A percentile compares a stretch with the other conserved stretches of the same genome.
These are phyloP conservation scores for Clavelina lepadiformis DNA, from an alignment of 23 tunicate species.

Conservation along the genomic window DNA sequence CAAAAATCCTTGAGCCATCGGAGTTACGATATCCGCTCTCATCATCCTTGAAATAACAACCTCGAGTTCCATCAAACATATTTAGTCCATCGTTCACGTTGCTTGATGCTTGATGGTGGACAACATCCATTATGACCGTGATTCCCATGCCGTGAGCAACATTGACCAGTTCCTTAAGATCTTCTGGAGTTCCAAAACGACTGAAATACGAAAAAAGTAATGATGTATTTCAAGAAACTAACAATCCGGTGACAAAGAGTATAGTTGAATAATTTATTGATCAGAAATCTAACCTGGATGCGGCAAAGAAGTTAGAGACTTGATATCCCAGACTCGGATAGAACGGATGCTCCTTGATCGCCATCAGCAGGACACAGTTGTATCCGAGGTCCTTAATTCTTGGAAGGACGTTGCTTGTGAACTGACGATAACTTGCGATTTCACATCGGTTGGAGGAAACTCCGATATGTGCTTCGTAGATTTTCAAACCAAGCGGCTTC, in stretches of 20 bases:
- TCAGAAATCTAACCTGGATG: slow-evolving; percentile 46
- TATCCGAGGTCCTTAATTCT: slow-evolving; percentile 77
- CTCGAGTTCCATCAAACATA: slow-evolving; percentile 75
- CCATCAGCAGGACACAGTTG: slow-evolving; percentile 90
- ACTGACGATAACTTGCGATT: slow-evolving; percentile 56
- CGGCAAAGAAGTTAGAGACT: slow-evolving; percentile 61
- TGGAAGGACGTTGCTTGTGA: slow-evolving; percentile 64
- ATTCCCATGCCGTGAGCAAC: slow-evolving; percentile 84
- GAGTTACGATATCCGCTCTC: slow-evolving; percentile 17
- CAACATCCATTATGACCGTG: slow-evolving; percentile 74
- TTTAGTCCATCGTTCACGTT: slow-evolving; percentile 78
- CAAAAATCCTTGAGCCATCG: slow-evolving; percentile 13
- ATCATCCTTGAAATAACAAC: slow-evolving; percentile 38
- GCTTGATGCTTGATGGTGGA: slow-evolving; percentile 68
- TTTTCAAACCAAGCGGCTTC: slow-evolving; percentile 47
- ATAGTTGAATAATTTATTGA: too few relatives aligned
- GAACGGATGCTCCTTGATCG: slow-evolving; percentile 86
- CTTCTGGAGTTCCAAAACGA: slow-evolving; percentile 91
- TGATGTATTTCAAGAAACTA: too few relatives aligned
- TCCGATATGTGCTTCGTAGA: slow-evolving; percentile 89
- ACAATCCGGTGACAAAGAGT: neutral
- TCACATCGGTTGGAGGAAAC: slow-evolving; percentile 54
- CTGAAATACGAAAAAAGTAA: slow-evolving; percentile 10
- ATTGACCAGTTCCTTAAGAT: slow-evolving; percentile 66
- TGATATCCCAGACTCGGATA: slow-evolving; percentile 83